phyloP scores from a whole-genome alignment of 2,797 vertebrate genomes.

The Alosa sapidissima region DNA sequence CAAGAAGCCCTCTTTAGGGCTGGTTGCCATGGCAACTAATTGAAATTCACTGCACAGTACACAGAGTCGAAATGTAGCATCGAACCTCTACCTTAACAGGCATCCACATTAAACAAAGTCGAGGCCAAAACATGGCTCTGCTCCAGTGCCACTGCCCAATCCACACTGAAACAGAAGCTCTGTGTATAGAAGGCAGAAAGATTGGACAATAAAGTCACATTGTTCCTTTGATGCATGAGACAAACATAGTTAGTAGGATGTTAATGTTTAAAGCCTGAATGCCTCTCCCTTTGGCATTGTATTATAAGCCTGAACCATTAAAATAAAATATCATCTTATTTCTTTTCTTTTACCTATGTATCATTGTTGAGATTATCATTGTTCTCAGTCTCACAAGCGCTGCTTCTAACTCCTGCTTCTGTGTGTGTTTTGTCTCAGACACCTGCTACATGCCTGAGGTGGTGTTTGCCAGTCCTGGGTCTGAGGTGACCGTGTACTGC shows the following conservation, averaged over 20 bases:
- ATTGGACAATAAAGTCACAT: too few relatives aligned
- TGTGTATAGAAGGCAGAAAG: neutral
- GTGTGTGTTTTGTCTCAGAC: constrained; percentile 54
- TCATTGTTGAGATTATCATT: too few relatives aligned
- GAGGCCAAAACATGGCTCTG: neutral
- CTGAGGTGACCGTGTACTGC: constrained; percentile 82
- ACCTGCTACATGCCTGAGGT: constrained; percentile 86
- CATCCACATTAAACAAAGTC: neutral
- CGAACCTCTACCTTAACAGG: neutral
- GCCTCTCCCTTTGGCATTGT: neutral
- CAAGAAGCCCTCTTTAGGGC: neutral
- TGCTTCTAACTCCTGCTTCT: neutral
- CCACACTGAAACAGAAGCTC: neutral
- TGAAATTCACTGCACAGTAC: neutral
- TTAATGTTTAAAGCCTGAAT: neutral
- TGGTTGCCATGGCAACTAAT: constrained; percentile 30
- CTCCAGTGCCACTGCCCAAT: neutral
- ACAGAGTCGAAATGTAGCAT: neutral
- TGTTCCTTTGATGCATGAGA: too few relatives aligned
- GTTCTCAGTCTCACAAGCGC: neutral
- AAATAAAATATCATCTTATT: constrained; percentile 7
- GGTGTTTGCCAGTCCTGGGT: constrained; percentile 75
- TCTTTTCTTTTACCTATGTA: neutral
- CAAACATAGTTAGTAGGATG: too few relatives aligned
- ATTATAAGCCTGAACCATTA: neutral